Conservation (phyloP, 2,113 vertebrate species). For the Passer domesticus region DNA sequence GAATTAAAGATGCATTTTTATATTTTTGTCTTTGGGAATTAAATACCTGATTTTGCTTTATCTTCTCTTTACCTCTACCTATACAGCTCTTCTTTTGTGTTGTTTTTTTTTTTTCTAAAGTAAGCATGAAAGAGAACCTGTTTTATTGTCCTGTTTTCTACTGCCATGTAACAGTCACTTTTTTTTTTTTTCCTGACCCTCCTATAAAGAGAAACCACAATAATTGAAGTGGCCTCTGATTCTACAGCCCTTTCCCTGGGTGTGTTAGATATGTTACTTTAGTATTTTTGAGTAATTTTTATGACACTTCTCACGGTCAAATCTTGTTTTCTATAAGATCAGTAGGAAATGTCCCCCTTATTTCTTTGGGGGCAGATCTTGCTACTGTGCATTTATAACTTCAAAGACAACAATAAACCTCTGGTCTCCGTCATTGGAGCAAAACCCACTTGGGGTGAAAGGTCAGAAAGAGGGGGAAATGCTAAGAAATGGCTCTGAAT, state of each 20-base stretch:
- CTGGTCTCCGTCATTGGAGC: accelerated
- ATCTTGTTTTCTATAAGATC: background rate
- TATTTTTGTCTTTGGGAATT: background rate
- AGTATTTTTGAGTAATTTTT: background rate
- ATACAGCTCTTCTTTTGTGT: background rate
- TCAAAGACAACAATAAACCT: slow-evolving; percentile 6
- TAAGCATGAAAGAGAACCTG: background rate
- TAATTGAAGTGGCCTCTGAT: background rate
- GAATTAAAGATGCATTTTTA: background rate
- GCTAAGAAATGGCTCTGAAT: background rate
- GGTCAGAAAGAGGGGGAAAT: background rate
- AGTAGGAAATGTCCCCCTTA: background rate
- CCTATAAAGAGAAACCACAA: background rate
- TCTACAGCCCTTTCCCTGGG: background rate
- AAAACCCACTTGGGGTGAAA: background rate
- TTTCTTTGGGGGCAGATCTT: background rate
- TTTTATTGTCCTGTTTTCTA: background rate
- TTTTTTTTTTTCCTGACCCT: background rate
- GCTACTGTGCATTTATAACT: background rate
- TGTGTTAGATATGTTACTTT: background rate
- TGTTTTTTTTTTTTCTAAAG: background rate
- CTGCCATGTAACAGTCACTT: background rate
- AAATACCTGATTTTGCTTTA: background rate
- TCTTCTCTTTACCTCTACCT: background rate
- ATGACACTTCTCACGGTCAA: background rate